Base-by-base conservation (phyloP, 2,797 vertebrate genomes). In the Acomys russatus region DNA sequence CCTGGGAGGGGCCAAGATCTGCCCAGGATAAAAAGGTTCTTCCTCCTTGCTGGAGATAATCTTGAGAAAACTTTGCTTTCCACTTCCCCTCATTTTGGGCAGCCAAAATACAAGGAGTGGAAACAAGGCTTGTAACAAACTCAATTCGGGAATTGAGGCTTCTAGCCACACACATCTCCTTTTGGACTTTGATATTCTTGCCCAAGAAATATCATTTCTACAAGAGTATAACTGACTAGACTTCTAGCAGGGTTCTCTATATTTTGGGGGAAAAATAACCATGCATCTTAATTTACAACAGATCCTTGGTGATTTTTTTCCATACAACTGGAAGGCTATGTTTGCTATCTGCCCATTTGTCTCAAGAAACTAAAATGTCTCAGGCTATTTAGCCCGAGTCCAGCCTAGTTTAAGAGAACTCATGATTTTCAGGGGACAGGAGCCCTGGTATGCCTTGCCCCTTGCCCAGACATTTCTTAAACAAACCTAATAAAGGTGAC, bases 141-240 rank as follows among this genome's bases (percentile, higher is more conserved):
- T n/a, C n/a, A n/a, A 92, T 96, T 97, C 71, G 85, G 66, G n/a
- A 96, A 91, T 82, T 82, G 93, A 94, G 87, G 91, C 93, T 89
- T 89, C 66, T 23, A 90, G 91, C 74, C 89, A 92, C 78, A 91
- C 30, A 90, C 23, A 90, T 91, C 88, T 94, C 73, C 91, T 96
- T 96, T 96, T 91, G 95, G 95, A 95, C 96, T 92, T 95, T 95
- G 91, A 95, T 94, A 93, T 89, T 93, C 86, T 95, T 96, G 92
- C 95, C 92, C 92, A 93, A 94, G n/a, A 96, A 97, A 90, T 96
- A 97, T 68, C 61, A 84, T 97, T 97, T 96, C 96, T 95, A 95
- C 38, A 80, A 59, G 94, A 97, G 89, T 93, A 95, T 68, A 93
- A 93, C 91, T 90, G 94, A 97, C 90, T 94, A 94, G 95, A 97